These are phyloP conservation scores for Hirundichthys speculiger DNA, from an alignment of 2,113 vertebrate species.

Conservation along the genomic window DNA sequence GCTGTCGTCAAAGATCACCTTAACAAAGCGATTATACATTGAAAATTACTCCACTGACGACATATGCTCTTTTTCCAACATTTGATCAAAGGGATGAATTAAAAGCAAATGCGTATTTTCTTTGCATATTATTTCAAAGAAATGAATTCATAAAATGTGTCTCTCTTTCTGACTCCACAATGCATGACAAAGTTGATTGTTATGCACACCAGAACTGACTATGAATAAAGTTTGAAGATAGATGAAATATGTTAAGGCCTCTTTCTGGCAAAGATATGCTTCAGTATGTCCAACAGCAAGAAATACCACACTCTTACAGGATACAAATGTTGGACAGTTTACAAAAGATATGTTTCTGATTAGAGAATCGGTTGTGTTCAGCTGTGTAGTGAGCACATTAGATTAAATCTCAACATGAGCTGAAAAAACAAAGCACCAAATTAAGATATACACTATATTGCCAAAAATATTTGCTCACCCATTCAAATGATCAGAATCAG, in stretches of 20 bases:
- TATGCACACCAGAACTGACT: neutral
- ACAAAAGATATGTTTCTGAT: constrained; percentile 33
- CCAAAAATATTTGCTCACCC: no score
- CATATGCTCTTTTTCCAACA: no score
- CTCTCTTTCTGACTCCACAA: no score
- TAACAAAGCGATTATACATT: constrained; percentile 37
- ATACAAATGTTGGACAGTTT: constrained; percentile 31
- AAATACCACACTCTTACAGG: constrained; percentile 7
- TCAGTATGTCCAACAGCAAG: constrained; percentile 5
- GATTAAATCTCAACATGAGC: constrained; percentile 1
- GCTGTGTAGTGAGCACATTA: constrained; percentile 6
- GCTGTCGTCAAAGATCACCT: constrained; percentile 42
- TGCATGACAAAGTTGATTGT: no score
- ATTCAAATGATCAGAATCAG: no score
- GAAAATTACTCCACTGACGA: constrained; percentile 35
- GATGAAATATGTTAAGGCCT: constrained; percentile 1
- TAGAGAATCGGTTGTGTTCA: constrained; percentile 8
- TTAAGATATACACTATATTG: no score
- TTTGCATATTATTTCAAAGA: no score
- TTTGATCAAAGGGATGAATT: no score
- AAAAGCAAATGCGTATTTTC: no score
- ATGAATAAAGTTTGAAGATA: constrained; percentile 5
- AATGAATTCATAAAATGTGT: no score
- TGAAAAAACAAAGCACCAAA: constrained; percentile 26
- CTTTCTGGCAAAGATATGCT: constrained; percentile 1